A percentile compares a stretch with the other conserved stretches of the same genome.
Conservation (phyloP, 2,888 invertebrate genomes). For the Napeogenes inachia region DNA sequence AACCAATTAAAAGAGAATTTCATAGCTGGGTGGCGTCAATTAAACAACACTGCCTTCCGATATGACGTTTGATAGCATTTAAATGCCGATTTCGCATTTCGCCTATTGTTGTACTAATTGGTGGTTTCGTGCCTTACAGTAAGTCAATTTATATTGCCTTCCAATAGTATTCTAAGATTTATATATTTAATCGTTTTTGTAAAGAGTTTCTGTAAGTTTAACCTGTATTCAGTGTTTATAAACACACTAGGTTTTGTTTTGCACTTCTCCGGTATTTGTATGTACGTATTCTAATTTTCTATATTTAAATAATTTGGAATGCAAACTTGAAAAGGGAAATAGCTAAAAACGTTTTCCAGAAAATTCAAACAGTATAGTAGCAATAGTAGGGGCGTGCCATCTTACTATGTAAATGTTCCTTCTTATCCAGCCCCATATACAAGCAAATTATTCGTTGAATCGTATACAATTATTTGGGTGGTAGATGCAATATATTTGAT, state of each 20-base stretch:
- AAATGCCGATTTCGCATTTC: slow-evolving; percentile 13
- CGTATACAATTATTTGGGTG: slow-evolving; percentile 21
- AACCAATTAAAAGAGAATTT: slow-evolving; percentile 14
- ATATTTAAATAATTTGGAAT: too few species aligned
- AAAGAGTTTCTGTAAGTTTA: too few species aligned
- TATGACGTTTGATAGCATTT: slow-evolving; percentile 14
- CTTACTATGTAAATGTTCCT: slow-evolving; percentile 12
- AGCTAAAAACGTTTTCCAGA: too few species aligned
- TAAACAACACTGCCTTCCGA: slow-evolving; percentile 10
- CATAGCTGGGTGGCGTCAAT: slow-evolving; percentile 11
- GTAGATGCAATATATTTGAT: slow-evolving; percentile 41
- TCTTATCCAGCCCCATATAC: slow-evolving; percentile 12
- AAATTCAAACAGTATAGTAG: too few species aligned
- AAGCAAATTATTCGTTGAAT: slow-evolving; percentile 17
- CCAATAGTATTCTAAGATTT: not conserved
- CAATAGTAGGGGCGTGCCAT: slow-evolving; percentile 5
- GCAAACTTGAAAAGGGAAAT: too few species aligned
- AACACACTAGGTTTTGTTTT: too few species aligned
- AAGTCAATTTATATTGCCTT: slow-evolving; percentile 2
- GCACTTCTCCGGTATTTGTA: too few species aligned
- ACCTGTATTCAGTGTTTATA: too few species aligned
- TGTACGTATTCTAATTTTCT: too few species aligned
- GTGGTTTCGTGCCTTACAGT: slow-evolving; percentile 1
- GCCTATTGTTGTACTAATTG: slow-evolving; percentile 8
- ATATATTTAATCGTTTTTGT: too few species aligned